Evolutionary conservation across 2,888 invertebrate genomes (phyloP).

Genomic region (Thereva nobilitata): DNA sequence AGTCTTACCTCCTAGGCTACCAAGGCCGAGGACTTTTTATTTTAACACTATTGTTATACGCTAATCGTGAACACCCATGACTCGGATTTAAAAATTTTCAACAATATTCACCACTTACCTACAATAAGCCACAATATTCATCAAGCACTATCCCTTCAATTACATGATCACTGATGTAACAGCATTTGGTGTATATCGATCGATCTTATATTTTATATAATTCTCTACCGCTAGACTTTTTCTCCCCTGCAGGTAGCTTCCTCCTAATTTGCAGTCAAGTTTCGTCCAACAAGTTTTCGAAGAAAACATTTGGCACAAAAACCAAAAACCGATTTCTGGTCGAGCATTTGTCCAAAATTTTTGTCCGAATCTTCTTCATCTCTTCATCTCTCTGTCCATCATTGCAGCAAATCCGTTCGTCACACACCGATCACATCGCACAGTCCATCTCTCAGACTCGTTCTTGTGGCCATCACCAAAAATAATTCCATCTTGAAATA

Average conservation of each 20-base stretch:
- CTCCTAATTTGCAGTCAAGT: conserved; percentile 30
- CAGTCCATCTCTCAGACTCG: conserved; percentile 6
- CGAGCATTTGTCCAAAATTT: conserved; percentile 35
- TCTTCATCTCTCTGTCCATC: not conserved
- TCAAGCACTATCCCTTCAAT: no score
- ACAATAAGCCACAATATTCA: no score
- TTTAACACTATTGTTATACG: no score
- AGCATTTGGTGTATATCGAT: no score
- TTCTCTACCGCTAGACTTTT: not conserved
- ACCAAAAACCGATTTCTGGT: conserved; percentile 28
- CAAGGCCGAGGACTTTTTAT: no score
- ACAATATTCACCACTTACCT: no score
- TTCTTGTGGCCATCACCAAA: conserved; percentile 10
- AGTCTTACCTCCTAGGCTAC: no score
- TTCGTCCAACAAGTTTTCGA: conserved; percentile 13
- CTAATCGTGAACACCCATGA: no score
- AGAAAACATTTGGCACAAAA: conserved; percentile 10
- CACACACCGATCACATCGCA: not conserved
- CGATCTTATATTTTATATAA: not conserved
- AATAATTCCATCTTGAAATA: no score
- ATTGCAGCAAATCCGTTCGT: conserved; percentile 5
- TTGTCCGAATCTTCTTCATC: conserved; percentile 1
- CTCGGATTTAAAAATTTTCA: no score
- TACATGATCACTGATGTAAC: no score
- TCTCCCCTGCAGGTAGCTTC: conserved; percentile 1